These are phyloP conservation scores for Sericinus montela DNA, from an alignment of 2,888 invertebrate genomes.

Conservation along the genomic window DNA sequence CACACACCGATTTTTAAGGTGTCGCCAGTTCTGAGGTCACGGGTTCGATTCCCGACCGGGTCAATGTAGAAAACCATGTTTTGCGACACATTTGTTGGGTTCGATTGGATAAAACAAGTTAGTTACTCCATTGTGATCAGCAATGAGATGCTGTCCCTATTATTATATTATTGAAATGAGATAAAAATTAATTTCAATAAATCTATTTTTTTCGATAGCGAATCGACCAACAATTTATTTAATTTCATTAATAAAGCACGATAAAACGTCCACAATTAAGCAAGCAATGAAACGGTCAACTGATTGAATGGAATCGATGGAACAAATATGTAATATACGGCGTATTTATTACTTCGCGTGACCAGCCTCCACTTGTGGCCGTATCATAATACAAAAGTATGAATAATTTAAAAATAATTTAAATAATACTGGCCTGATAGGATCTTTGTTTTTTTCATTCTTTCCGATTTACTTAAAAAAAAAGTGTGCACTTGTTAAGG, in stretches of 20 bases:
- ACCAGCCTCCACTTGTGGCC: constrained; percentile 1
- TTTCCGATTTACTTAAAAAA: constrained; percentile 3
- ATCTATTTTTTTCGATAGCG: constrained; percentile 2
- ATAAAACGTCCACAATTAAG: constrained; percentile 7
- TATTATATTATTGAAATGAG: too few relatives aligned
- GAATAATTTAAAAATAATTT: constrained; percentile 14
- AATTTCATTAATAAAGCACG: constrained; percentile 8
- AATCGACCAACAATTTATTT: neutral
- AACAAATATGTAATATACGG: constrained; percentile 6
- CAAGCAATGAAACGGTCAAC: constrained; percentile 4
- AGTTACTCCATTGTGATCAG: too few relatives aligned
- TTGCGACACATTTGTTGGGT: too few relatives aligned
- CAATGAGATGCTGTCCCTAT: too few relatives aligned
- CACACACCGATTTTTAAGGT: too few relatives aligned
- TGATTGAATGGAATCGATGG: constrained; percentile 2
- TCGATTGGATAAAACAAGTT: too few relatives aligned
- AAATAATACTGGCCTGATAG: constrained; percentile 3
- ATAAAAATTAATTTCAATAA: too few relatives aligned
- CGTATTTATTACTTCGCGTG: constrained; percentile 9
- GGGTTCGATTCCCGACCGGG: too few relatives aligned
- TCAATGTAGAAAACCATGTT: too few relatives aligned
- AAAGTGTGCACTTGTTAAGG: neutral
- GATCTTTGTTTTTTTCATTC: neutral
- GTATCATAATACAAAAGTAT: constrained; percentile 7
- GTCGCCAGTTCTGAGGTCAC: too few relatives aligned